Base-by-base conservation (phyloP, 2,113 vertebrate genomes). In the Trogon surrucura region DNA sequence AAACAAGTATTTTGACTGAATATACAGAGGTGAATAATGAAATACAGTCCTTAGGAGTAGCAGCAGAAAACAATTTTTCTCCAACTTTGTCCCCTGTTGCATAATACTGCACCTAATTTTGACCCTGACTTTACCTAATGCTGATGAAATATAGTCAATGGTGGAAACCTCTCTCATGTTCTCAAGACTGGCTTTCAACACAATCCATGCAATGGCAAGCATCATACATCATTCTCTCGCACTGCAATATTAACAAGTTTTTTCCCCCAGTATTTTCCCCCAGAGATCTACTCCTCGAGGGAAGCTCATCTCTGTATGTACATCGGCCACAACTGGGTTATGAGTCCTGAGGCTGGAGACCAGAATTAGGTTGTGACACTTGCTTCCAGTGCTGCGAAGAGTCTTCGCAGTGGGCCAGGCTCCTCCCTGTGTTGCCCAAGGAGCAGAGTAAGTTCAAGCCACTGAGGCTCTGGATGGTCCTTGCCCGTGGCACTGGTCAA, bases 81-180 rank as follows among this genome's bases (percentile, higher is more conserved):
- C 80, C 91, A 92, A 10, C 80, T 81, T 91, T 45, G 54, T 83
- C 81, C 60, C 57, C 88, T 80, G 65, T 81, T 91, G 78, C 74
- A 85, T 97, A 96, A 97, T 91, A 95, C 95, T 96, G 97, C 84
- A 80, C n/a, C 87, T 94, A 91, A 90, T 88, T 93, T 95, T 96
- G 86, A 96, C 95, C 93, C 72, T 51, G 91, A 80, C 88, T 96
- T 97, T 94, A 94, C 91, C 86, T 97, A 97, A 96, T 71, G 91
- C 90, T 96, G 91, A 96, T 96, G 95, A 94, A 96, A 90, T 85
- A 91, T 2, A 93, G 62, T 88, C 88, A 88, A 36, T 79, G 80
- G 89, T 60, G 84, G 81, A 94, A 92, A 97, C 71, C 87, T 94
- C 87, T 95, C 85, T 89, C 82, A 53, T 57, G 14, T 92, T 84